These are phyloP conservation scores for Meloidogyne floridensis DNA, from an alignment of 1,140 invertebrate species.

Conservation along the genomic window DNA sequence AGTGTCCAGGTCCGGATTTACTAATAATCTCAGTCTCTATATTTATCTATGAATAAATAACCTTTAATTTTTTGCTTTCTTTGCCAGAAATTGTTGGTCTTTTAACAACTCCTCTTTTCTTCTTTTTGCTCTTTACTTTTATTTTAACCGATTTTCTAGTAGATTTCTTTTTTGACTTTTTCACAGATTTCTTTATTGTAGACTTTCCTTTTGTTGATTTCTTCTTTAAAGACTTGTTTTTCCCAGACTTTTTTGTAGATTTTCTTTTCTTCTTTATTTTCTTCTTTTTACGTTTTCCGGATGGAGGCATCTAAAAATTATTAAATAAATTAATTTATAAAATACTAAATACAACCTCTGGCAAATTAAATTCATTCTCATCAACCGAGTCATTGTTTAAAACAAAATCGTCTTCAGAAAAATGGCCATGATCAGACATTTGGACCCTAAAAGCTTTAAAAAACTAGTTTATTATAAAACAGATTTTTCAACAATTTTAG, in stretches of 20 bases:
- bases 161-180: no score
- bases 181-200: no score
- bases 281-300: neutral
- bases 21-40: no score
- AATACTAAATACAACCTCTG: neutral
- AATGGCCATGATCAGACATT: neutral
- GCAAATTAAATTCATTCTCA: neutral
- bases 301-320: slow-evolving; percentile 1
- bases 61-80: neutral
- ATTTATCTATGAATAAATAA: neutral
- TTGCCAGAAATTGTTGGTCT: neutral
- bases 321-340: neutral
- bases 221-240: neutral
- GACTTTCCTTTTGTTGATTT: neutral
- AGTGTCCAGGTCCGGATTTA: no score
- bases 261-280: neutral
- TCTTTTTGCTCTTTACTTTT: neutral
- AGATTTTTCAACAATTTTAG: neutral
- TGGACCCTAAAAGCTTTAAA: neutral
- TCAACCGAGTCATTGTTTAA: neutral
- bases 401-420: neutral
- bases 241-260: neutral
- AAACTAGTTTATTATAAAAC: neutral
- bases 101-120: neutral
- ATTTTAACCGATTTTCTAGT: neutral